Evolutionary conservation across 1,140 invertebrate species (phyloP).

Genomic region (Cydia strobilella): DNA sequence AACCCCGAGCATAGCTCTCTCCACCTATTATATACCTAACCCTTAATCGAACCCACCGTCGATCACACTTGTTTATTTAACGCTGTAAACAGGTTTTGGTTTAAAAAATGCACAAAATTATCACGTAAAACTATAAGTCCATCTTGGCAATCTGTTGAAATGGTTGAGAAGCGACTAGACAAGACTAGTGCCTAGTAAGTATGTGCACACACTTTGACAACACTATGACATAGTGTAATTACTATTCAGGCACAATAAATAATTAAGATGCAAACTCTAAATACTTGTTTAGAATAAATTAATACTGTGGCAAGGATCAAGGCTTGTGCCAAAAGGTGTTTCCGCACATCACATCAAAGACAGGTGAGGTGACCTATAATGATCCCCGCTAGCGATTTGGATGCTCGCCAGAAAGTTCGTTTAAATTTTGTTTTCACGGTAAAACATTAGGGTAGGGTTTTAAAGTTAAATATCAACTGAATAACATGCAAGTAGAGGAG

Average conservation of each 20-base stretch:
- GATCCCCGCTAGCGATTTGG: constrained; percentile 57
- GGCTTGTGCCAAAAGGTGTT: constrained; percentile 48
- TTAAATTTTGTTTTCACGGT: constrained; percentile 60
- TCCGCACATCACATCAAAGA: constrained; percentile 58
- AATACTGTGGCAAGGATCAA: constrained; percentile 42
- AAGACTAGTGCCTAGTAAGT: too few relatives aligned
- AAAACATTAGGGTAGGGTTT: constrained; percentile 55
- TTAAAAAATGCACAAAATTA: too few relatives aligned
- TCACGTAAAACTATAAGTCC: too few relatives aligned
- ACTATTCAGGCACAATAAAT: too few relatives aligned
- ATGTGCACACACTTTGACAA: too few relatives aligned
- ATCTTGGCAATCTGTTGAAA: too few relatives aligned
- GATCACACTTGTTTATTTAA: too few relatives aligned
- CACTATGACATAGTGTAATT: too few relatives aligned
- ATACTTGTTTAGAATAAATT: constrained; percentile 47
- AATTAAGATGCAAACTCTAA: constrained; percentile 36
- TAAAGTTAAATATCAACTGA: constrained; percentile 61
- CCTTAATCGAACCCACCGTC: neutral
- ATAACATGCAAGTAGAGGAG: constrained; percentile 43
- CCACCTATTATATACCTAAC: too few relatives aligned
- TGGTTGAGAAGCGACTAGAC: too few relatives aligned
- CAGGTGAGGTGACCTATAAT: constrained; percentile 60
- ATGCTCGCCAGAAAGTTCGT: constrained; percentile 50
- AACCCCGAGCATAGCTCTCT: too few relatives aligned
- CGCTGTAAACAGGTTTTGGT: too few relatives aligned